phyloP scores from a whole-genome alignment of 2,888 invertebrate genomes.

The Mayetiola destructor region DNA sequence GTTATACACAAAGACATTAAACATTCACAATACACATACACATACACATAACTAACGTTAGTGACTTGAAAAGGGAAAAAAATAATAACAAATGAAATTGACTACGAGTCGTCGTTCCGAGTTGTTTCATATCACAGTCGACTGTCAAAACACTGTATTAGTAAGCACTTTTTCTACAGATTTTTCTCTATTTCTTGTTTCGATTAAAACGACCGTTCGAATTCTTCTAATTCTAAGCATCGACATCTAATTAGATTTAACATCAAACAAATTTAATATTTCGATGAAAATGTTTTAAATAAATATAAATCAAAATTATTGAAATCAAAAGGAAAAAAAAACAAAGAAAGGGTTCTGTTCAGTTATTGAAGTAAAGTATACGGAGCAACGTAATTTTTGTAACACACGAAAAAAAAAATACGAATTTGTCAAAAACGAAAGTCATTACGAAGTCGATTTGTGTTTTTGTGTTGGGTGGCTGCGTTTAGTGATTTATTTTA shows the following conservation, averaged over 20 bases:
- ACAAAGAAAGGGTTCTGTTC: not conserved
- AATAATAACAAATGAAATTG: constrained; percentile 3
- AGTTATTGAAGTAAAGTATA: not conserved
- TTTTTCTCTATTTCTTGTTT: no score
- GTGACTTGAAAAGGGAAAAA: no score
- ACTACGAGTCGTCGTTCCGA: no score
- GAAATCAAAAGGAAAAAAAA: not conserved
- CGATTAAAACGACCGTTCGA: no score
- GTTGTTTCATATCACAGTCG: not conserved
- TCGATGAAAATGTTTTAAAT: not conserved
- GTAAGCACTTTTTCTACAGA: constrained; percentile 5
- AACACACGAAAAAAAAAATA: no score
- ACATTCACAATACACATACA: not conserved
- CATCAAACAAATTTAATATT: no score
- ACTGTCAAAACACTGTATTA: constrained; percentile 9
- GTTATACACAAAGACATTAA: not conserved
- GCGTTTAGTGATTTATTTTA: not conserved
- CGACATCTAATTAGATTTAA: no score
- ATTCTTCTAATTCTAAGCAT: no score
- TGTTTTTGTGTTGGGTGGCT: not conserved
- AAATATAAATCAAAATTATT: not conserved
- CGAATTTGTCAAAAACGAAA: not conserved
- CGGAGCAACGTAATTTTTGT: no score
- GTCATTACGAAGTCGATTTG: not conserved
- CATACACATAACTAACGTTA: not conserved